These are phyloP conservation scores for Dendrolimus punctatus DNA, from an alignment of 1,140 invertebrate species.

Conservation along the genomic window DNA sequence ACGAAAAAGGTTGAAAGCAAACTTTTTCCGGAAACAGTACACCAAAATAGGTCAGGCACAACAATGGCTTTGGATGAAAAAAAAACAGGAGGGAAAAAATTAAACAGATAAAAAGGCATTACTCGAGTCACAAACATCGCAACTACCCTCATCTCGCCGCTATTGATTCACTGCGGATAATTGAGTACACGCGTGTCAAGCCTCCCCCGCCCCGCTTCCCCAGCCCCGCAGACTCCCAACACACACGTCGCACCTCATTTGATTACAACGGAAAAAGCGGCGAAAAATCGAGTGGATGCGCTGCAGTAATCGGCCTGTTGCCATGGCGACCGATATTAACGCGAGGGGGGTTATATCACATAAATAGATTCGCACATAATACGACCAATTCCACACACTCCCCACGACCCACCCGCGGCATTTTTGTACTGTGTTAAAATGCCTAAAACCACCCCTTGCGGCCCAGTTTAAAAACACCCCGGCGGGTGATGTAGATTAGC, in stretches of 20 bases:
- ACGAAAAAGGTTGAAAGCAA: too few species aligned
- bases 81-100: conserved; percentile 25
- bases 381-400: conserved; percentile 54
- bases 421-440: conserved; percentile 66
- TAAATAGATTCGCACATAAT: conserved; percentile 67
- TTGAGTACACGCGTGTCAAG: conserved; percentile 66
- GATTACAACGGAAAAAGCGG: conserved; percentile 69
- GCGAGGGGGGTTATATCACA: conserved; percentile 38
- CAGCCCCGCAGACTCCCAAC: conserved; percentile 24
- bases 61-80: conserved; percentile 4
- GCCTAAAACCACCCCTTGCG: conserved; percentile 54
- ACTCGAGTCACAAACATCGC: conserved; percentile 40
- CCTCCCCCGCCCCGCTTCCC: conserved; percentile 16
- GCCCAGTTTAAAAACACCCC: conserved; percentile 55
- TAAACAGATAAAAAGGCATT: conserved; percentile 53
- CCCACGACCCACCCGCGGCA: conserved; percentile 25
- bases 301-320: conserved; percentile 60
- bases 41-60: conserved; percentile 22
- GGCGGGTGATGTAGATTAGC: conserved; percentile 67
- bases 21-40: not conserved
- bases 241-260: conserved; percentile 61
- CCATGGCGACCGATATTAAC: conserved; percentile 65
- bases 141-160: conserved; percentile 66
- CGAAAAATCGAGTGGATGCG: conserved; percentile 65
- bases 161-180: conserved; percentile 70